These are phyloP conservation scores for Cryptops parisi DNA, from an alignment of 2,888 invertebrate species.

Conservation along the genomic window DNA sequence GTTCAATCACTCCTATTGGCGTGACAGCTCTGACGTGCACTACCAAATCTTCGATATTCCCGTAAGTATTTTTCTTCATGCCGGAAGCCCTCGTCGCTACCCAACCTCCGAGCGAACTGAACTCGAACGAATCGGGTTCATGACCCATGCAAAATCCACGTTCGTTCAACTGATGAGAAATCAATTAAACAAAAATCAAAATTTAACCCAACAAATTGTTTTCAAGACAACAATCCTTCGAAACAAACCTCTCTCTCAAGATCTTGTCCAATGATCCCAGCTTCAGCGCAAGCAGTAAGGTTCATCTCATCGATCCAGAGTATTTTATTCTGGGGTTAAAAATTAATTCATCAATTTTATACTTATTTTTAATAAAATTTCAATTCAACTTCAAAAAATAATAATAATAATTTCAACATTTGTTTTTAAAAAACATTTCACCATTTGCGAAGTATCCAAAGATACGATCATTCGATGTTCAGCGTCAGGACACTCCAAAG, in stretches of 20 bases:
- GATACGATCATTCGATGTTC: constrained; percentile 71
- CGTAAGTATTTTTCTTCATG: constrained; percentile 98
- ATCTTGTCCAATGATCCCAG: constrained; percentile 90
- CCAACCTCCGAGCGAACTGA: constrained; percentile 87
- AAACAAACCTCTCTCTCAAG: constrained; percentile 48
- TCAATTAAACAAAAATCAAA: constrained; percentile 22
- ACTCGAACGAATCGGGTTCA: constrained; percentile 97
- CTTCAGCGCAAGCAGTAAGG: constrained; percentile 63
- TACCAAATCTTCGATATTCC: constrained; percentile 85
- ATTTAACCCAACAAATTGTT: not conserved
- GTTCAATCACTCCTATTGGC: constrained; percentile 65
- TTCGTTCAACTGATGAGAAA: constrained; percentile 45
- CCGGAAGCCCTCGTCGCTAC: constrained; percentile 94
- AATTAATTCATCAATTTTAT: not conserved
- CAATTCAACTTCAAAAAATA: not conserved
- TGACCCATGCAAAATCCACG: constrained; percentile 82
- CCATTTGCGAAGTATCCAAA: constrained; percentile 89
- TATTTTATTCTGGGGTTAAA: constrained; percentile 51
- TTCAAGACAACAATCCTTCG: not conserved
- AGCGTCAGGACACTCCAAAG: constrained; percentile 62
- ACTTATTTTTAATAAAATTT: not conserved
- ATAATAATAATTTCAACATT: not conserved
- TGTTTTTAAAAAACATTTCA: constrained; percentile 23
- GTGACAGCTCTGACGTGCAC: constrained; percentile 82
- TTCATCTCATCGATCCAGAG: constrained; percentile 83